Evolutionary conservation across 2,113 vertebrate species (phyloP).

Genomic region (Collichthys lucidus): DNA sequence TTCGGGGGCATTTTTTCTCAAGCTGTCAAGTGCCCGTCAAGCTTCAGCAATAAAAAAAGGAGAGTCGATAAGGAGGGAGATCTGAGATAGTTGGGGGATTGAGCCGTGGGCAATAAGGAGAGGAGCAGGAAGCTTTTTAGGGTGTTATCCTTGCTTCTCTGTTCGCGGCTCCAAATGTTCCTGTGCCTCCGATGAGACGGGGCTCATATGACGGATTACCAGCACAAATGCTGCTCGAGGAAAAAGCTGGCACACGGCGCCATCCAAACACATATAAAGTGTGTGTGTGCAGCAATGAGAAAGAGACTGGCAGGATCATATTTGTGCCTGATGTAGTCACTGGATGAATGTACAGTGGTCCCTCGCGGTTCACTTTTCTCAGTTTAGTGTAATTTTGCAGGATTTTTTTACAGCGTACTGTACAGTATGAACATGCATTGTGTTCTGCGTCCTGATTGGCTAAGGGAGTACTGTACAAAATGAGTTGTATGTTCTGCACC

Average conservation of each 20-base stretch:
- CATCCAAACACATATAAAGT: constrained; percentile 45
- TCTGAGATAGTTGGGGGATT: constrained; percentile 62
- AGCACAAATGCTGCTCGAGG: constrained; percentile 57
- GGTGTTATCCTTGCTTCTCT: constrained; percentile 61
- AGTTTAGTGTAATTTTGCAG: too few species aligned
- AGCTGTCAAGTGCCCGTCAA: constrained; percentile 63
- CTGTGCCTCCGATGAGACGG: constrained; percentile 50
- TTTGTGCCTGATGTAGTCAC: constrained; percentile 3
- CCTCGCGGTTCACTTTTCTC: too few species aligned
- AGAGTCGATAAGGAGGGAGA: constrained; percentile 63
- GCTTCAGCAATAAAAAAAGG: constrained; percentile 54
- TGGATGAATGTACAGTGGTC: background rate
- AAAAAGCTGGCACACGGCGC: constrained; percentile 48
- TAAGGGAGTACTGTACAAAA: too few species aligned
- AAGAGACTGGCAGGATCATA: constrained; percentile 5
- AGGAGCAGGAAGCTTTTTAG: constrained; percentile 58
- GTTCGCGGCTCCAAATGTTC: constrained; percentile 65
- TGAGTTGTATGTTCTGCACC: too few species aligned
- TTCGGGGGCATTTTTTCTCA: constrained; percentile 41
- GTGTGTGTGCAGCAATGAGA: background rate
- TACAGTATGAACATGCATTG: too few species aligned
- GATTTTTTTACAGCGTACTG: too few species aligned
- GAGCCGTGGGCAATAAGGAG: constrained; percentile 62
- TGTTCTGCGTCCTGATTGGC: too few species aligned
- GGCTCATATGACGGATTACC: constrained; percentile 70